phyloP scores from a whole-genome alignment of 2,888 invertebrate genomes.

The Netelia melanura region DNA sequence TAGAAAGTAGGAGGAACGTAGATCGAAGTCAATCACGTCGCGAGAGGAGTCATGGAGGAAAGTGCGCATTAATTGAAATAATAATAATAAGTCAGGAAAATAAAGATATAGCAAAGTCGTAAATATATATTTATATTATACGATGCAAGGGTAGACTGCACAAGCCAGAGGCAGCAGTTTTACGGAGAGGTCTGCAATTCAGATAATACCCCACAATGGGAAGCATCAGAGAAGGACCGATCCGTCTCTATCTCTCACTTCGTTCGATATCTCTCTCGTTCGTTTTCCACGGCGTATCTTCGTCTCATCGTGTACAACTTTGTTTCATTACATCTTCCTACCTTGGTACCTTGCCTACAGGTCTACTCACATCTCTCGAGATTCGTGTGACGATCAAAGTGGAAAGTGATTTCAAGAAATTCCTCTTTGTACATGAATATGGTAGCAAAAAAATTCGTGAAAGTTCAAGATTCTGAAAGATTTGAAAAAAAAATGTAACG shows the following conservation, averaged over 20 bases:
- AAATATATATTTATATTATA: conserved; percentile 33
- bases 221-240: conserved; percentile 67
- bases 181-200: conserved; percentile 73
- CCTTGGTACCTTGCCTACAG: conserved; percentile 48
- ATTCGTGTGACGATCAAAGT: background rate
- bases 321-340: conserved; percentile 53
- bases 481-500: background rate
- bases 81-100: conserved; percentile 67
- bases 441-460: too few species aligned
- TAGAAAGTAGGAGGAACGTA: conserved; percentile 10
- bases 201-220: conserved; percentile 73
- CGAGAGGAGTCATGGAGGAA: conserved; percentile 64
- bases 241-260: conserved; percentile 37
- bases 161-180: conserved; percentile 69
- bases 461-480: background rate
- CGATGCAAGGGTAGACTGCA: conserved; percentile 38
- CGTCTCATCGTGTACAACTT: conserved; percentile 54
- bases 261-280: conserved; percentile 25
- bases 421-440: background rate
- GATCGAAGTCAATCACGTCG: conserved; percentile 67
- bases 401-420: background rate
- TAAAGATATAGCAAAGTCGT: background rate
- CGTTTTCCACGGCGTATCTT: conserved; percentile 33
- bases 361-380: conserved; percentile 40
- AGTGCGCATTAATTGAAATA: conserved; percentile 73